Evolutionary conservation across 2,888 invertebrate species (phyloP).

Genomic region (Microctonus aethiopoides): DNA sequence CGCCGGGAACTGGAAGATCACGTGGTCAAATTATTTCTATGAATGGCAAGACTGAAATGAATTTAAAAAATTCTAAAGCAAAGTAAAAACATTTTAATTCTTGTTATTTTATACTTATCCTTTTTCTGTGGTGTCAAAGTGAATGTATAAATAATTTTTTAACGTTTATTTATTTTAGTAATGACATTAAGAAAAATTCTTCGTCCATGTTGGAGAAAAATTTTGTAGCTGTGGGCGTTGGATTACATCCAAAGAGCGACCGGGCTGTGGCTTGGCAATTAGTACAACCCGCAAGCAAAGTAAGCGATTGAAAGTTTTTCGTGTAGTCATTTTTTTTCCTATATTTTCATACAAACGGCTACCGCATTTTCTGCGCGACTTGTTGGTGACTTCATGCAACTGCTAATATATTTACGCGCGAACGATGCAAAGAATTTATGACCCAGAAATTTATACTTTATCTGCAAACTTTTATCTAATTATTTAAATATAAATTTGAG

Average conservation of each 20-base stretch:
- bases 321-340: slow-evolving; percentile 10
- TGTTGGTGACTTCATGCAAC: slow-evolving; percentile 9
- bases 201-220: slow-evolving; percentile 44
- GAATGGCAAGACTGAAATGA: slow-evolving; percentile 43
- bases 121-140: not conserved
- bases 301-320: slow-evolving; percentile 35
- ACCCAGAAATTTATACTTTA: not conserved
- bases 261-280: slow-evolving; percentile 54
- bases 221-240: slow-evolving; percentile 52
- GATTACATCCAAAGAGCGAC: slow-evolving; percentile 46
- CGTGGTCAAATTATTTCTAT: slow-evolving; percentile 58
- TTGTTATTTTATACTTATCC: not conserved
- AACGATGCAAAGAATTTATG: not conserved
- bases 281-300: slow-evolving; percentile 46
- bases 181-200: slow-evolving; percentile 37
- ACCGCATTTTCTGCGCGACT: not conserved
- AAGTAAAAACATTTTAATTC: slow-evolving; percentile 11
- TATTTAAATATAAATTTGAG: too few species aligned
- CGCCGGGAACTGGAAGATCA: slow-evolving; percentile 68
- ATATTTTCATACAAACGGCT: not conserved
- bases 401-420: not conserved
- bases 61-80: slow-evolving; percentile 49
- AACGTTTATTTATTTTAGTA: slow-evolving; percentile 38
- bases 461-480: not conserved
- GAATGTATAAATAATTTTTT: not conserved